Evolutionary conservation across 2,113 vertebrate species (phyloP), one percentile per base, ranked within the genome.

Genomic region (Bujurquina vittata): DNA sequence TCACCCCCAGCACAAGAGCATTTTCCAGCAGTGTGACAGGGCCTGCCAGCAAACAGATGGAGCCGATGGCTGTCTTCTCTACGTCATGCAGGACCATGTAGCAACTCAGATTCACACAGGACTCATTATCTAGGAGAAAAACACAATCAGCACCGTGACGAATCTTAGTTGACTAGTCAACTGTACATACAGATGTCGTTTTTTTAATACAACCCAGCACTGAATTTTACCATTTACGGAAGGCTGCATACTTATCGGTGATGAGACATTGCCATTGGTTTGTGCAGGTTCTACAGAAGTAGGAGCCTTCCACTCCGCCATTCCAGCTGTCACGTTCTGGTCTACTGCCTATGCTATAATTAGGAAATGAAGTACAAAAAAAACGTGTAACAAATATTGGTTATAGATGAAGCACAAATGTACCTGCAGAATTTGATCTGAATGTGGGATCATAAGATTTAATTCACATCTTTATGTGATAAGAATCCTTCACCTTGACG

Each of bases 21-120:
- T 99, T 99, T 91, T 97, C 97, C 20, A 98, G 79, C 77, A 97
- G 63, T 0, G 97, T 98, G n/a, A 97, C 11, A 2, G 95, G 93
- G 23, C 97, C 97, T 1, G 96, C 93, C 77, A 96, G 63, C 20
- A 94, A 94, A 11, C 97, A 98, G 14, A 99, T 93, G 3, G 94
- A 88, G 1, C 95, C 90, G 0, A 98, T 94, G 33, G 92, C 95
- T 0, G 63, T 92, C 92, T 94, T 93, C 88, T 97, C 96, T 1
- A 40, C 20, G 0, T 73, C 0, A 0, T 6, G 85, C 83, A 99
- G 96, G n/a, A 98, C 93, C 96, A 96, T 97, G 94, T 97, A 99
- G 35, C 95, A 94, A 9, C 93, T 67, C 88, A 97, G 91, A 46
- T 83, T 81, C 80, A 85, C 82, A 81, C 89, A 94, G 4, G 87